These are phyloP conservation scores for Amblyornis subalaris DNA, from an alignment of 2,113 vertebrate genomes.

Conservation along the genomic window DNA sequence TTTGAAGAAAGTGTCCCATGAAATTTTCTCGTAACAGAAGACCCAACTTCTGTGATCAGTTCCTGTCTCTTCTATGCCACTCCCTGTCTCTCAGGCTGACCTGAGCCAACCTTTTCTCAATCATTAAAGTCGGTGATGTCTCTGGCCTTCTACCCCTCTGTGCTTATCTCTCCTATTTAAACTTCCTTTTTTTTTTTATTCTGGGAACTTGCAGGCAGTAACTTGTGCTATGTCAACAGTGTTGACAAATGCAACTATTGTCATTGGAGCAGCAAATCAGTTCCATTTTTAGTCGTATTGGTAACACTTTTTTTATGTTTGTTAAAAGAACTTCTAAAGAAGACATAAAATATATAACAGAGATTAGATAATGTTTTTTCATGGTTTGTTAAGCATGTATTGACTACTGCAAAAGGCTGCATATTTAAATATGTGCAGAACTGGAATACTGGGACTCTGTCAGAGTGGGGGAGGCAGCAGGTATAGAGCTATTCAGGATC, in stretches of 20 bases:
- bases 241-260: background rate
- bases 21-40: background rate
- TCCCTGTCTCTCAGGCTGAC: background rate
- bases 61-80: background rate
- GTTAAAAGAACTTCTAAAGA: background rate
- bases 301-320: background rate
- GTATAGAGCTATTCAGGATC: background rate
- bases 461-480: background rate
- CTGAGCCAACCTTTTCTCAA: background rate
- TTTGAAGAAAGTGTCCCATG: background rate
- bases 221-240: background rate
- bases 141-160: background rate
- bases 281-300: background rate
- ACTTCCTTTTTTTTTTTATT: background rate
- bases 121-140: background rate
- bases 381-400: background rate
- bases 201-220: background rate
- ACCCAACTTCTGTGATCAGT: background rate
- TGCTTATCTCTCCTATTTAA: background rate
- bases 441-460: background rate
- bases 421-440: background rate
- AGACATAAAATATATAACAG: background rate
- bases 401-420: background rate
- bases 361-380: background rate
- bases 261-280: background rate